A percentile compares a stretch with the other conserved stretches of the same genome.
Conservation (phyloP, 2,797 vertebrate species). For the Gastrophryne carolinensis region DNA sequence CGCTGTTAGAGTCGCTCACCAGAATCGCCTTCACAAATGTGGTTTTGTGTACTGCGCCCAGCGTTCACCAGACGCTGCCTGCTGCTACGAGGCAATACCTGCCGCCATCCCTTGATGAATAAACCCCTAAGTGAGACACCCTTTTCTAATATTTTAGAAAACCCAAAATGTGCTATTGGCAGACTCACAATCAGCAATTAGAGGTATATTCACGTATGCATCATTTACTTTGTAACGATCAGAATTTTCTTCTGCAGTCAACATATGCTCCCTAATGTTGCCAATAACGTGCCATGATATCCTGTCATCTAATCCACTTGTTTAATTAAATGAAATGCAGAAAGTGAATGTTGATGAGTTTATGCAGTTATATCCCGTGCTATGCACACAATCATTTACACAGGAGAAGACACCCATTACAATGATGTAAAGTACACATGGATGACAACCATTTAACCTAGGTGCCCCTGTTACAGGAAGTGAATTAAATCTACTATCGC, state of each 20-base stretch:
- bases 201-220: constrained; percentile 11
- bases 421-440: constrained; percentile 37
- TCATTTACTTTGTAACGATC: constrained; percentile 28
- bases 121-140: too few species aligned
- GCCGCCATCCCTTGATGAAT: too few species aligned
- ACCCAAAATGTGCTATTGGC: too few species aligned
- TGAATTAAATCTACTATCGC: constrained; percentile 8
- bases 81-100: too few species aligned
- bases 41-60: too few species aligned
- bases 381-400: constrained; percentile 10
- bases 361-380: background rate
- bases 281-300: background rate
- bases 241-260: background rate
- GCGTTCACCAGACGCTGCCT: too few species aligned
- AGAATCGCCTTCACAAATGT: too few species aligned
- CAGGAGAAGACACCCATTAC: constrained; percentile 17
- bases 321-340: constrained; percentile 14
- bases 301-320: background rate
- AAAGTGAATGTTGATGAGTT: constrained; percentile 9
- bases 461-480: constrained; percentile 15
- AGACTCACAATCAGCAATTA: too few species aligned
- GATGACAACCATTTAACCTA: constrained; percentile 36
- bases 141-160: too few species aligned
- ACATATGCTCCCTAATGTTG: constrained; percentile 1
- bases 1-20: too few species aligned